phyloP scores from a whole-genome alignment of 23 tunicate genomes.

The Oikopleura dioica region DNA sequence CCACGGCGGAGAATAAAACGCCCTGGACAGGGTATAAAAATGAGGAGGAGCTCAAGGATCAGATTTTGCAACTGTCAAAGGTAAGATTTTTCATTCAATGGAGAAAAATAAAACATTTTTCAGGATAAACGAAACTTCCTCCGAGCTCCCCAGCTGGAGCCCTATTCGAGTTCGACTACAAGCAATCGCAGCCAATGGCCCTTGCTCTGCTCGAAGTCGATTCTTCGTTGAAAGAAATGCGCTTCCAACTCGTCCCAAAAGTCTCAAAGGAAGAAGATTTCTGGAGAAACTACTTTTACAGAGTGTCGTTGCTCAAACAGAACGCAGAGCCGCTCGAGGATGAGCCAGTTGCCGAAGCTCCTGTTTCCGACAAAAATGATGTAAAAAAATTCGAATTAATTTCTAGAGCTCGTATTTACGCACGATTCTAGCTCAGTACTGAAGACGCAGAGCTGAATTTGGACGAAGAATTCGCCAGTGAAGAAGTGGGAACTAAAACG shows the following conservation, averaged over 20 bases:
- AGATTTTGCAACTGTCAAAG: constrained; percentile 61
- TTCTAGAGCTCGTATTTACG: no score
- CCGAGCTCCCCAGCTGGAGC: constrained; percentile 98
- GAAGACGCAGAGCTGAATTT: neutral
- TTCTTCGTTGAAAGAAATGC: constrained; percentile 51
- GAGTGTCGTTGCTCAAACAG: constrained; percentile 88
- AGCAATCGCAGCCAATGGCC: constrained; percentile 66
- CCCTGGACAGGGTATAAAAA: constrained; percentile 88
- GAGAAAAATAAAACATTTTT: neutral
- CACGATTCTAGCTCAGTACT: no score
- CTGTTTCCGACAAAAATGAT: neutral
- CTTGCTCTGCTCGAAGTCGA: constrained; percentile 83
- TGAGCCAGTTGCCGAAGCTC: neutral
- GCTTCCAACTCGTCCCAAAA: constrained; percentile 83
- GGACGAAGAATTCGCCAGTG: neutral
- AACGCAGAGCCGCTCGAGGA: constrained; percentile 34
- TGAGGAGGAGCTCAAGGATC: constrained; percentile 63
- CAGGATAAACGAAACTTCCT: constrained; percentile 82
- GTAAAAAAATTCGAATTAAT: no score
- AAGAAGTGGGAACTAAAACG: neutral
- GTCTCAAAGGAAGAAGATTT: constrained; percentile 67
- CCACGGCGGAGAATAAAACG: neutral
- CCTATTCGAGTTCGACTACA: constrained; percentile 73
- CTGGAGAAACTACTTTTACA: constrained; percentile 87
- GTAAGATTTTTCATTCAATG: constrained; percentile 17